phyloP scores from a whole-genome alignment of 2,113 vertebrate genomes.

The Thalassarche chlororhynchos region DNA sequence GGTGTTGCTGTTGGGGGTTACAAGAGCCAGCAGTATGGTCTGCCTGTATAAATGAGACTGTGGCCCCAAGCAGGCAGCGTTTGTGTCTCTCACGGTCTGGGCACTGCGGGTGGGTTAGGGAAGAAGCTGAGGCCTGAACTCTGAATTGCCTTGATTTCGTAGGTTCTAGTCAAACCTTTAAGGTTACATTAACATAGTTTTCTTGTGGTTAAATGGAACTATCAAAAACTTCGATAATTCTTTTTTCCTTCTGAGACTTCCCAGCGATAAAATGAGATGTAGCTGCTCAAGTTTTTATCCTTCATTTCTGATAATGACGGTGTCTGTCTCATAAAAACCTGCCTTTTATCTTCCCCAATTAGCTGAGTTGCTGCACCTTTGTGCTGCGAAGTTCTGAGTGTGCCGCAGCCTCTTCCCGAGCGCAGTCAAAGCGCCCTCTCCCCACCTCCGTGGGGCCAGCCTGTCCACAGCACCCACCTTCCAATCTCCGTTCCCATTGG shows the following conservation, averaged over 20 bases:
- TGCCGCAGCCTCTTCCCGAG: constrained; percentile 1
- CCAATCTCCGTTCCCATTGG: not conserved
- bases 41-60: not conserved
- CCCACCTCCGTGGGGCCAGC: not conserved
- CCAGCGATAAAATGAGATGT: not conserved
- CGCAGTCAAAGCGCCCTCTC: constrained; percentile 22
- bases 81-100: fast-evolving
- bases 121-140: not conserved
- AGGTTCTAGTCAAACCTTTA: not conserved
- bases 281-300: constrained; percentile 33
- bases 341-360: constrained; percentile 77
- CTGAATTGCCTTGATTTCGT: not conserved
- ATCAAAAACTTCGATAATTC: constrained; percentile 25
- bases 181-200: constrained; percentile 25
- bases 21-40: not conserved
- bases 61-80: not conserved
- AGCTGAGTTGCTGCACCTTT: constrained; percentile 57
- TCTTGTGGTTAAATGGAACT: constrained; percentile 22
- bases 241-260: constrained; percentile 47
- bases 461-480: constrained; percentile 38
- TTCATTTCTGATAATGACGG: constrained; percentile 56
- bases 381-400: constrained; percentile 61
- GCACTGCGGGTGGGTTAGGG: not conserved
- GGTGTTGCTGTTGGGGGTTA: not conserved
- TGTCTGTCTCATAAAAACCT: constrained; percentile 45